Evolutionary conservation across 2,113 vertebrate species (phyloP).

Genomic region (Bos taurus): ARS-UCD2.0 NC_037337.1:47546001-47546500

Average conservation of each 20-base stretch:
- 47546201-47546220: background rate
- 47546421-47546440: background rate
- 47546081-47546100: background rate
- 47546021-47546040: background rate
- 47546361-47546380: background rate
- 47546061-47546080: constrained; percentile 13
- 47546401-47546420: background rate
- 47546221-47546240: background rate
- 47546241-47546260: background rate
- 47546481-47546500: background rate
- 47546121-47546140: constrained; percentile 20
- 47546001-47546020: background rate
- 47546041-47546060: background rate
- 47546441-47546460: background rate
- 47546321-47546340: background rate
- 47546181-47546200: background rate
- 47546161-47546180: background rate
- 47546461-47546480: background rate
- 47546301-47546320: background rate
- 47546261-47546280: background rate
- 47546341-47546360: background rate
- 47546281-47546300: background rate
- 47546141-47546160: background rate
- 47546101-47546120: constrained; percentile 37
- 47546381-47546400: background rate